Base-by-base conservation (phyloP, 2,888 invertebrate genomes). In the Trisateles emortualis region DNA sequence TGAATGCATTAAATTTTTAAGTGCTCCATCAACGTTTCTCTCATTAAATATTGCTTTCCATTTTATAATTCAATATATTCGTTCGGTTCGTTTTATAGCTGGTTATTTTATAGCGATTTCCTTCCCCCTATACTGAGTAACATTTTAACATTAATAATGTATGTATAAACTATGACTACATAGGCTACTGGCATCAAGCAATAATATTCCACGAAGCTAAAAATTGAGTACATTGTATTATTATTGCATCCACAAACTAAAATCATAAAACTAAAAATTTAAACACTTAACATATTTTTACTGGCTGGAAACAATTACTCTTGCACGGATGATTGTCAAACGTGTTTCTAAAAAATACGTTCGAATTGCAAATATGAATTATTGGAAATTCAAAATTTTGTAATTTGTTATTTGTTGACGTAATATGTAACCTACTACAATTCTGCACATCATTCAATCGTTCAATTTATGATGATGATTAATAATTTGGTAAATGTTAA, bases 1-100 rank as follows among this genome's bases (percentile, higher is more conserved):
- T 72, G 68, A 68, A 59, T 64, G 67, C 66, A 73, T 81, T 80
- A 76, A 76, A 72, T 74, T 76, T 81, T 77, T 71, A 76, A 74
- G 65, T 52, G 58, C 64, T 53, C 72, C 68, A 62, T 52, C 73
- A 60, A 55, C 46, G 64, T 69, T 72, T 45, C 59, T 62, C 68
- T 56, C 67, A 74, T 72, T 71, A 67, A 73, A 72, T 74, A 75
- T 72, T 69, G 62, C 56, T 66, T 62, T 56, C 63, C 67, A 60
- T 54, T 67, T 48, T 66, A 70, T 61, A 52, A 61, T 67, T 63
- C 54, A 59, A 26, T 32, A 36, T 40, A 35, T 24, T 50, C 47
- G 53, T 32, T 48, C 42, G 36, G 45, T 33, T 54, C 19, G 16
- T 38, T 47, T 38, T 42, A 17, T 30, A 40, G 22, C 14, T 22